phyloP scores from a whole-genome alignment of 2,888 invertebrate genomes.

The Drosophila emarginata region DNA sequence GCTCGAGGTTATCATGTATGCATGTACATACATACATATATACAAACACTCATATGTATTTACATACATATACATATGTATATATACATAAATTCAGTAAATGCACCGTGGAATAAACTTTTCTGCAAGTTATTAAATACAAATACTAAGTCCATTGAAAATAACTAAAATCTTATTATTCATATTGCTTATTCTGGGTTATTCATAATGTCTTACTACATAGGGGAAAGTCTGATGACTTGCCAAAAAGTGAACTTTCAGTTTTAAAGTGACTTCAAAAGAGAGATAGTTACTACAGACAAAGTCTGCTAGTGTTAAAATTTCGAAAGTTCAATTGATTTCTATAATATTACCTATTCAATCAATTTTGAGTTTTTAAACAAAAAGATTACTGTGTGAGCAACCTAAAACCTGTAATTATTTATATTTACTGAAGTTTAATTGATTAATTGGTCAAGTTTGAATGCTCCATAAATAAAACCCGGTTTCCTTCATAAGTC shows the following conservation, averaged over 20 bases:
- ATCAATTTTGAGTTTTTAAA: background rate
- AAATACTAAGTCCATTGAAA: background rate
- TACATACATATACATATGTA: background rate
- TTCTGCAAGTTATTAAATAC: background rate
- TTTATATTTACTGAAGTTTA: background rate
- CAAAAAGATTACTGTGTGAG: background rate
- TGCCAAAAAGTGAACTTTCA: background rate
- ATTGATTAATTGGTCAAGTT: conserved; percentile 2
- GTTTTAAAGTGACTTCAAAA: background rate
- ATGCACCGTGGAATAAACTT: background rate
- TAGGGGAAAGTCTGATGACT: background rate
- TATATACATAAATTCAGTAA: background rate
- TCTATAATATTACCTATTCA: background rate
- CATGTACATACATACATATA: background rate
- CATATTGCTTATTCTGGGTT: background rate
- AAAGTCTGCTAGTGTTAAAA: background rate
- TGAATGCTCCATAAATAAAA: background rate
- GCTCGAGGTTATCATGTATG: conserved; percentile 6
- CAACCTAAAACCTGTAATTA: background rate
- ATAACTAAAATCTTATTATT: background rate
- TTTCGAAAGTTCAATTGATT: background rate
- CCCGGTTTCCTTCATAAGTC: conserved; percentile 4
- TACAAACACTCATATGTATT: background rate
- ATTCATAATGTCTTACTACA: background rate
- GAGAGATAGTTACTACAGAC: no score